These are phyloP conservation scores for Allenopithecus nigroviridis DNA, from an alignment of 2,797 vertebrate genomes.

Conservation along the genomic window DNA sequence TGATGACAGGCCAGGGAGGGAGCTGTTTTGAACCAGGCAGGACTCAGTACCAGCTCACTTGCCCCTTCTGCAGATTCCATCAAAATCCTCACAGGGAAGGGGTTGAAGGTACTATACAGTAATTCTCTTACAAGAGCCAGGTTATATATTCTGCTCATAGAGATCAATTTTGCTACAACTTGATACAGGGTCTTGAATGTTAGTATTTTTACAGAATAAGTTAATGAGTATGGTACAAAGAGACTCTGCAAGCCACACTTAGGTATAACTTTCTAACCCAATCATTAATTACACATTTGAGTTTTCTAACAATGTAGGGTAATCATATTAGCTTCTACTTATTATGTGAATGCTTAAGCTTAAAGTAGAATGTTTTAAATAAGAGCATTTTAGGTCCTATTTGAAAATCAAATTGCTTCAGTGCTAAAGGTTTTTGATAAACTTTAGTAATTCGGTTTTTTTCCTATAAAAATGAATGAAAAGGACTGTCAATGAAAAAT, in stretches of 20 bases:
- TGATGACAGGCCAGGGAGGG: not conserved
- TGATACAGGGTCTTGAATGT: not conserved
- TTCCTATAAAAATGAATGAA: not conserved
- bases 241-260: not conserved
- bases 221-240: not conserved
- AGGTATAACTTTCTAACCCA: not conserved
- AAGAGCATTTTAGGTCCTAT: not conserved
- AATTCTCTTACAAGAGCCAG: not conserved
- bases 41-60: not conserved
- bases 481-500: slow-evolving; percentile 22
- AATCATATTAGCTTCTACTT: not conserved
- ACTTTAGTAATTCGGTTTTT: not conserved
- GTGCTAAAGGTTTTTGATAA: not conserved
- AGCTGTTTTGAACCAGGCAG: not conserved
- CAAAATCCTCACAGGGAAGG: not conserved
- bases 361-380: not conserved
- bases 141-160: not conserved
- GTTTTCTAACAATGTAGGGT: not conserved
- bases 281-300: not conserved
- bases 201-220: not conserved
- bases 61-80: not conserved
- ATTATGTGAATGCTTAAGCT: not conserved
- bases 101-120: not conserved
- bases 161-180: not conserved
- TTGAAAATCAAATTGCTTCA: slow-evolving; percentile 29